These are phyloP conservation scores for Ctenochaetus hawaiiensis DNA, from an alignment of 2,797 vertebrate species.

Conservation along the genomic window DNA sequence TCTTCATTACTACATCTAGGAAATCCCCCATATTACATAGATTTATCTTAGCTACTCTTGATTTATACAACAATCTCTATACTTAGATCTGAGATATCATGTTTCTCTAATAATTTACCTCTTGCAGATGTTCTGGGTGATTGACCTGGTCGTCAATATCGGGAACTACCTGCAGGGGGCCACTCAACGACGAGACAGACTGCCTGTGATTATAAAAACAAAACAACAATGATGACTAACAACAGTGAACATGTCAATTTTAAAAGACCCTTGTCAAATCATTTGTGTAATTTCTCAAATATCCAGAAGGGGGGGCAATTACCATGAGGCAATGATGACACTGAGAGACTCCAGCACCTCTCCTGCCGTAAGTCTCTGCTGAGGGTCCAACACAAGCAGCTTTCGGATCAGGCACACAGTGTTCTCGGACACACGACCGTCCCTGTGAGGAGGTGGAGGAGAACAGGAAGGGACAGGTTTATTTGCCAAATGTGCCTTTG, in stretches of 20 bases:
- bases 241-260: neutral
- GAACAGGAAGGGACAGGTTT: neutral
- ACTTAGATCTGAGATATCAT: neutral
- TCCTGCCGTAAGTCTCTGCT: slow-evolving; percentile 94
- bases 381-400: slow-evolving; percentile 96
- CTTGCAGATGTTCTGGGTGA: slow-evolving; percentile 92
- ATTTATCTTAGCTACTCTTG: neutral
- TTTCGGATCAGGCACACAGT: slow-evolving; percentile 98
- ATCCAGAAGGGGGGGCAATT: slow-evolving; percentile 74
- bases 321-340: slow-evolving; percentile 97
- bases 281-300: neutral
- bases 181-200: slow-evolving; percentile 94
- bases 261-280: neutral
- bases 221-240: slow-evolving; percentile 8
- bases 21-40: neutral
- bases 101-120: slow-evolving; percentile 81
- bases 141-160: slow-evolving; percentile 98
- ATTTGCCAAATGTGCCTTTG: slow-evolving; percentile 2
- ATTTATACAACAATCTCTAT: neutral
- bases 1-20: neutral
- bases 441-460: slow-evolving; percentile 81
- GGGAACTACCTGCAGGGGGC: slow-evolving; percentile 97
- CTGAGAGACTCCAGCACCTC: slow-evolving; percentile 97
- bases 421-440: slow-evolving; percentile 97
- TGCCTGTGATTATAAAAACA: slow-evolving; percentile 86